Conservation (phyloP, 1,140 invertebrate genomes). For the Archivesica marissinica region DNA sequence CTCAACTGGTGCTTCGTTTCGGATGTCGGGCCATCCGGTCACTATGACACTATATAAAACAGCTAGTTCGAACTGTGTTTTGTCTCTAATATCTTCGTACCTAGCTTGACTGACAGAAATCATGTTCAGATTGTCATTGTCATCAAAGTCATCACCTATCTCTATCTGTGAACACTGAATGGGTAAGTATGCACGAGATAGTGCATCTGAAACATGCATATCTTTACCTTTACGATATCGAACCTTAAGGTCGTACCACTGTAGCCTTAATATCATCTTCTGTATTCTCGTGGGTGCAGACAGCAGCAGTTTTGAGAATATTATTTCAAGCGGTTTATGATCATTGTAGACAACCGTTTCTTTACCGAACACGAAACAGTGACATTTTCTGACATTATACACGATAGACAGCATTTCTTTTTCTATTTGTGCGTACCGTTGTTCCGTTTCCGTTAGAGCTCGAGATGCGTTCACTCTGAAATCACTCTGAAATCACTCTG, state of each 20-base stretch:
- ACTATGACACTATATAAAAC: conserved; percentile 17
- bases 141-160: too few relatives aligned
- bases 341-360: conserved; percentile 72
- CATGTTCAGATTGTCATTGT: too few relatives aligned
- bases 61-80: conserved; percentile 84
- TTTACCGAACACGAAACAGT: too few relatives aligned
- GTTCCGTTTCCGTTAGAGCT: conserved; percentile 81
- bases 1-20: background rate
- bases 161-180: background rate
- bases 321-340: conserved; percentile 81
- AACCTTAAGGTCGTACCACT: conserved; percentile 82
- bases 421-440: conserved; percentile 84
- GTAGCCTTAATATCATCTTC: conserved; percentile 82
- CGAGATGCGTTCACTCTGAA: conserved; percentile 84
- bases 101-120: conserved; percentile 45
- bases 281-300: conserved; percentile 78
- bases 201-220: conserved; percentile 82
- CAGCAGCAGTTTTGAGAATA: conserved; percentile 80
- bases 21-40: conserved; percentile 22
- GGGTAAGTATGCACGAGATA: conserved; percentile 63
- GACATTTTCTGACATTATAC: conserved; percentile 82
- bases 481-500: too few relatives aligned
- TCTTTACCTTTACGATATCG: conserved; percentile 77
- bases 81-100: conserved; percentile 29
- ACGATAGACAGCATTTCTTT: conserved; percentile 85